Conservation (phyloP, 2,888 invertebrate genomes). For the Mesorhabditis spiculigera region DNA sequence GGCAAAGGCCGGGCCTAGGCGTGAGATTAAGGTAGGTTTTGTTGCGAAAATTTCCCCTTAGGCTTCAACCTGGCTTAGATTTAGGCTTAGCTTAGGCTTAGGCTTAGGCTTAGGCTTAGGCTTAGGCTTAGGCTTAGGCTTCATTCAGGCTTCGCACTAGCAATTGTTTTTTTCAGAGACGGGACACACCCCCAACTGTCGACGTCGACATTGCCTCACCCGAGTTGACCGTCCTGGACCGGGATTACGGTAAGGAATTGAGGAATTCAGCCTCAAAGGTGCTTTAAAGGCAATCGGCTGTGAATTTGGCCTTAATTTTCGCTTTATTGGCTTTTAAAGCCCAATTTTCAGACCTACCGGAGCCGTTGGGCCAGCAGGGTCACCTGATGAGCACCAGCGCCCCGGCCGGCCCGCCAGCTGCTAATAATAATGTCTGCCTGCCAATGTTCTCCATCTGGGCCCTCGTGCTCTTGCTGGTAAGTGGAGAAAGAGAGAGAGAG, state of each 20-base stretch:
- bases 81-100: too few species aligned
- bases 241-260: slow-evolving; percentile 34
- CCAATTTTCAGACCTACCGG: neutral
- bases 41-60: too few species aligned
- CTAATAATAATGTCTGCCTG: slow-evolving; percentile 27
- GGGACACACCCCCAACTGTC: slow-evolving; percentile 12
- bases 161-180: neutral
- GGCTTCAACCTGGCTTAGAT: too few species aligned
- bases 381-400: neutral
- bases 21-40: neutral
- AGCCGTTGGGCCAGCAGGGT: neutral
- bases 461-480: slow-evolving; percentile 11
- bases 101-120: too few species aligned
- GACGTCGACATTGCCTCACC: slow-evolving; percentile 54
- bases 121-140: too few species aligned
- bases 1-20: neutral
- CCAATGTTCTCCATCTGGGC: slow-evolving; percentile 36
- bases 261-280: too few species aligned
- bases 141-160: too few species aligned
- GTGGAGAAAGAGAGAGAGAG: neutral
- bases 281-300: too few species aligned
- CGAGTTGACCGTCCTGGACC: slow-evolving; percentile 52
- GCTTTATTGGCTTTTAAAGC: neutral
- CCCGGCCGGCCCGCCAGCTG: neutral
- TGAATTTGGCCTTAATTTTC: too few species aligned